Conservation (phyloP, 2,888 invertebrate species). For the Hypomecis atomaria region DNA sequence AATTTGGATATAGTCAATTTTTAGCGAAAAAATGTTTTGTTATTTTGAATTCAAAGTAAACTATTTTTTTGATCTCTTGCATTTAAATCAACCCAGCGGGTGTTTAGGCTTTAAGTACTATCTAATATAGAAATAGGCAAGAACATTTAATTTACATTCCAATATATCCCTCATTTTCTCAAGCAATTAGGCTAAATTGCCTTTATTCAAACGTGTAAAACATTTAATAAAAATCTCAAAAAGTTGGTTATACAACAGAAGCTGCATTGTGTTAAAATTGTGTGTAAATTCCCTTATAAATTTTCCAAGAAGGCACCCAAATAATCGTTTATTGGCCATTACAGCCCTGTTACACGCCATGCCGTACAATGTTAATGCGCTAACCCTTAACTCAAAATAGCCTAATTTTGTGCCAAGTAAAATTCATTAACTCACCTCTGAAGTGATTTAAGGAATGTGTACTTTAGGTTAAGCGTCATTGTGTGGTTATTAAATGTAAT, state of each 20-base stretch:
- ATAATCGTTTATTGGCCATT: conserved; percentile 55
- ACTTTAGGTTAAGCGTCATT: conserved; percentile 13
- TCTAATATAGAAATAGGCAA: too few species aligned
- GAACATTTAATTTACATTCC: too few species aligned
- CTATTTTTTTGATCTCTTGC: too few species aligned
- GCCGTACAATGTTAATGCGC: conserved; percentile 50
- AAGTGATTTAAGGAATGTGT: conserved; percentile 52
- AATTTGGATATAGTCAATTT: too few species aligned
- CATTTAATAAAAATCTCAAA: neutral
- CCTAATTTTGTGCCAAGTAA: conserved; percentile 61
- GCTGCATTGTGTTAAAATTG: conserved; percentile 20
- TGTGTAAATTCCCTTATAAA: conserved; percentile 31
- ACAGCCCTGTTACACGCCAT: conserved; percentile 48
- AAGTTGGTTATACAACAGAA: neutral
- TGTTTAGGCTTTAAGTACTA: too few species aligned
- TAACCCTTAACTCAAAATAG: conserved; percentile 56
- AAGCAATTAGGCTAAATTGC: too few species aligned
- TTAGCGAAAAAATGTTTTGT: too few species aligned
- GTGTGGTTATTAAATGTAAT: neutral
- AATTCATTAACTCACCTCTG: conserved; percentile 57
- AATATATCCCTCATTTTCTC: too few species aligned
- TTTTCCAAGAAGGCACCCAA: conserved; percentile 32
- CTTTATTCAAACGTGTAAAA: neutral
- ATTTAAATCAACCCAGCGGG: too few species aligned
- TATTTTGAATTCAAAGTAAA: too few species aligned